phyloP scores from a whole-genome alignment of 2,113 vertebrate species.

The Notothenia coriiceps region DNA sequence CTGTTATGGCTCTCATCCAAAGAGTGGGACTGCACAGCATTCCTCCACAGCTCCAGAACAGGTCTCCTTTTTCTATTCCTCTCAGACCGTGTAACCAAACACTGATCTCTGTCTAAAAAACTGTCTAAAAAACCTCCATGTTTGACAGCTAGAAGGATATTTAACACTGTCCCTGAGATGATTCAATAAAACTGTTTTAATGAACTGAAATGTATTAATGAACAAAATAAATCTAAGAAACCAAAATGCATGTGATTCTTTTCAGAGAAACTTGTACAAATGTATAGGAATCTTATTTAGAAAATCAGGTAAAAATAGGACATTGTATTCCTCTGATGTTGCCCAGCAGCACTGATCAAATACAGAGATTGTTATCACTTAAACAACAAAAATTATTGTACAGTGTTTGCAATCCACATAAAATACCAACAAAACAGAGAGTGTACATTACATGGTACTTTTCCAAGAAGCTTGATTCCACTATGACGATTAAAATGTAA shows the following conservation, averaged over 20 bases:
- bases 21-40: neutral
- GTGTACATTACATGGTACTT: neutral
- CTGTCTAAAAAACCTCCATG: conserved; percentile 11
- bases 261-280: neutral
- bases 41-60: conserved; percentile 44
- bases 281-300: neutral
- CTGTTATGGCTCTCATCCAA: conserved; percentile 17
- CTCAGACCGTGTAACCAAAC: conserved; percentile 14
- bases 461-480: conserved; percentile 3
- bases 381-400: neutral
- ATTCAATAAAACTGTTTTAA: neutral
- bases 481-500: neutral
- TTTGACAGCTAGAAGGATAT: neutral
- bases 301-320: conserved; percentile 19
- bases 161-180: neutral
- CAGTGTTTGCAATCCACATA: neutral
- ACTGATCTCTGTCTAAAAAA: conserved; percentile 18
- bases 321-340: conserved; percentile 18
- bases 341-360: neutral
- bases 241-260: neutral
- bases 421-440: neutral
- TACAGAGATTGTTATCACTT: neutral
- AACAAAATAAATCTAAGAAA: conserved; percentile 21
- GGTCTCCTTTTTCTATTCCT: conserved; percentile 4
- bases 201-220: conserved; percentile 2